These are phyloP conservation scores for Leptura quadrifasciata DNA, from an alignment of 2,888 invertebrate species.

Conservation along the genomic window DNA sequence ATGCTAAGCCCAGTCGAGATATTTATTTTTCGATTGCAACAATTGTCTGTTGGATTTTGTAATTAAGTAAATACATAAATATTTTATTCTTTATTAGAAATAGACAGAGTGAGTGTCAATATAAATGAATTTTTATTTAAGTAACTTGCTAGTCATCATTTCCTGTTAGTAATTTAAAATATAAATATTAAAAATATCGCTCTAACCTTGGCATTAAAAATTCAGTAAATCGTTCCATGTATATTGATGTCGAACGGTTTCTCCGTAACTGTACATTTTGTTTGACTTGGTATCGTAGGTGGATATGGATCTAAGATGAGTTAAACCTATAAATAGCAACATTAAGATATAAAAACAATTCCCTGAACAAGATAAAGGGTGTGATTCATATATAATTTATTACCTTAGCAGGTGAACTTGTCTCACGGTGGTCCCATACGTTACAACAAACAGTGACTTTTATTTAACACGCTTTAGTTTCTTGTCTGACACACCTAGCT, in stretches of 20 bases:
- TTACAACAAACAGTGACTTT: constrained; percentile 65
- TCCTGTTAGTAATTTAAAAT: constrained; percentile 15
- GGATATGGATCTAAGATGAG: constrained; percentile 45
- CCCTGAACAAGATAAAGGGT: constrained; percentile 51
- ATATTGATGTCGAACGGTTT: constrained; percentile 20
- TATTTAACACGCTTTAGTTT: constrained; percentile 64
- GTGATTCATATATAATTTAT: constrained; percentile 67
- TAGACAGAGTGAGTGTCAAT: too few species aligned
- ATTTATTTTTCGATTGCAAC: too few species aligned
- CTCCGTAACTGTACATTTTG: constrained; percentile 16
- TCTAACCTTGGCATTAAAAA: constrained; percentile 20
- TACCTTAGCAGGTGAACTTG: constrained; percentile 65
- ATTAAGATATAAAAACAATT: constrained; percentile 59
- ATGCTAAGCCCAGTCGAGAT: too few species aligned
- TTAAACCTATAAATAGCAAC: constrained; percentile 55
- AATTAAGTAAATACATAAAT: too few species aligned
- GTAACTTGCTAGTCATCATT: neutral
- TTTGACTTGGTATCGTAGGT: constrained; percentile 13
- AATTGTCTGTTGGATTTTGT: too few species aligned
- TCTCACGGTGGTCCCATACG: constrained; percentile 66
- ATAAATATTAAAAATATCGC: constrained; percentile 11
- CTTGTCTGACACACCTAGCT: constrained; percentile 62
- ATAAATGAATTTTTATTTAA: too few species aligned
- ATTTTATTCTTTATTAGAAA: too few species aligned
- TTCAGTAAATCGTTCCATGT: constrained; percentile 6